Evolutionary conservation across 2,797 vertebrate genomes (phyloP).

Genomic region (Urocyon cinereoargenteus): DNA sequence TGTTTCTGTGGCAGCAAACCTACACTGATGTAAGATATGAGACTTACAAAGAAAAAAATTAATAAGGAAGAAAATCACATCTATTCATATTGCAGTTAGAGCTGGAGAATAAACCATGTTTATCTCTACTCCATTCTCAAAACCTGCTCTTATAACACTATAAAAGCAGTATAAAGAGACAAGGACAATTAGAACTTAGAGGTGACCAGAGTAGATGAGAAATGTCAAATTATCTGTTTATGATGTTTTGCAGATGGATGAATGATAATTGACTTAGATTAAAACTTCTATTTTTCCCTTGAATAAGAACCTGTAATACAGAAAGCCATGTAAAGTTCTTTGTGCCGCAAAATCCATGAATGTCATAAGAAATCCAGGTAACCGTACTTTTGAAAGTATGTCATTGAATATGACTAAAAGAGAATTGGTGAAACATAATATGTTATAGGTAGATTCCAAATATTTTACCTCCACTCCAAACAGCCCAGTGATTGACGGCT

Average conservation of each 20-base stretch:
- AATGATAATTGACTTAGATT: not conserved
- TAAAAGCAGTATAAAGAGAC: not conserved
- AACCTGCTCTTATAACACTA: not conserved
- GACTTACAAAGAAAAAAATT: not conserved
- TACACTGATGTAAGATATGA: not conserved
- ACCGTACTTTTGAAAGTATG: not conserved
- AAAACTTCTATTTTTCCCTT: not conserved
- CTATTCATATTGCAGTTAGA: not conserved
- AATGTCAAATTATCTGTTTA: conserved; percentile 20
- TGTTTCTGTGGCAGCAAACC: not conserved
- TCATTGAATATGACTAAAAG: not conserved
- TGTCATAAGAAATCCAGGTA: not conserved
- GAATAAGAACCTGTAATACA: not conserved
- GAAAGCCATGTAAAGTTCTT: not conserved
- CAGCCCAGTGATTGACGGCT: not conserved
- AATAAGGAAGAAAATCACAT: not conserved
- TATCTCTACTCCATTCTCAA: not conserved
- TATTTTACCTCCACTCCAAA: not conserved
- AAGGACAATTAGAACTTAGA: not conserved
- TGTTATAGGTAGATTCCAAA: not conserved
- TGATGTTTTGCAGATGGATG: not conserved
- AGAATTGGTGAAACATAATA: not conserved
- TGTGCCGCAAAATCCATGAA: not conserved
- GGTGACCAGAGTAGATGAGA: not conserved
- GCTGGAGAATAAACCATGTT: not conserved